Percentiles rank a stretch among this genome's conserved stretches.
Conservation (phyloP, 2,888 invertebrate species). For the Drosophila gaucha region DNA sequence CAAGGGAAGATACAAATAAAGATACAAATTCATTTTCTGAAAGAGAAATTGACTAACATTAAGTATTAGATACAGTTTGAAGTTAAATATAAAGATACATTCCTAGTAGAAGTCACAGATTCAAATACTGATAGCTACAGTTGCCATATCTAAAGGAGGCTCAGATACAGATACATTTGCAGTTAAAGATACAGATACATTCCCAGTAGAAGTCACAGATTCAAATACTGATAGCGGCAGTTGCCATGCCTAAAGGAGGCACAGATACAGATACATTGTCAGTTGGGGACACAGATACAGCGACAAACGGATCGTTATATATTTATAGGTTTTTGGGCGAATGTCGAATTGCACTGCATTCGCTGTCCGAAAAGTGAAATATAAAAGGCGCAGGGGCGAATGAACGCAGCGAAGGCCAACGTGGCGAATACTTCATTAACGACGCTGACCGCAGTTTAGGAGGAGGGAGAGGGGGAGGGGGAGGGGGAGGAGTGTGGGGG, state of each 20-base stretch:
- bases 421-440: constrained; percentile 56
- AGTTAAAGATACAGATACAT: neutral
- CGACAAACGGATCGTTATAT: constrained; percentile 15
- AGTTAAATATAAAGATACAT: no score
- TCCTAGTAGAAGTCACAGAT: no score
- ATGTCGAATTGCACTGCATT: constrained; percentile 45
- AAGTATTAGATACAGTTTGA: no score
- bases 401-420: constrained; percentile 63
- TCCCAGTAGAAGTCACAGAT: no score
- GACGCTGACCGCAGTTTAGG: constrained; percentile 5
- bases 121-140: no score
- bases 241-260: no score
- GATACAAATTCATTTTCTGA: no score
- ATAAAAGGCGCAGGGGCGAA: constrained; percentile 34
- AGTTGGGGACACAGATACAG: constrained; percentile 6
- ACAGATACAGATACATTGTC: constrained; percentile 3
- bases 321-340: constrained; percentile 67
- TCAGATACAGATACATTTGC: neutral
- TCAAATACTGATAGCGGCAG: no score
- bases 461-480: neutral
- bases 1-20: no score
- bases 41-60: no score
- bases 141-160: no score
- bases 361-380: constrained; percentile 18
- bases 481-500: no score